Evolutionary conservation across 1,140 invertebrate species (phyloP), one percentile per base, ranked within the genome.

Genomic region (Ips typographus): DNA sequence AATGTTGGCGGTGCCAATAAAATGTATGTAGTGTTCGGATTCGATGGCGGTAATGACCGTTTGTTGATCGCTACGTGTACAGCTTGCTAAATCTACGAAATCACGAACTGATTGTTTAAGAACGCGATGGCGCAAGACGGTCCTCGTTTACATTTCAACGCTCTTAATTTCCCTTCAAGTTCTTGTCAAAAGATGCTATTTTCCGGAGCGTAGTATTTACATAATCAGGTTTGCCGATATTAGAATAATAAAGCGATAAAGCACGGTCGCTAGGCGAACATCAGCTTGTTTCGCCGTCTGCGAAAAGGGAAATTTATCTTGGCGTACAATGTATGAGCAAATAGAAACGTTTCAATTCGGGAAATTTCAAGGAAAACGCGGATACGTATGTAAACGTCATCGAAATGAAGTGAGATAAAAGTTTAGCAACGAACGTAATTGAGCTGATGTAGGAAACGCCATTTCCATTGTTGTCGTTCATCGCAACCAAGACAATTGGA

Each of bases 231-330:
- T 56, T 56, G 53, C n/a, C 38, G 53, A 37, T n/a, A 37, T 56
- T 56, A 36, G 53, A 56, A 56, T 56, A 56, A 56, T 56, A 56
- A 56, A 56, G 38, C 53, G n/a, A 56, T 56, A 56, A 56, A 56
- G 38, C 39, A 56, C 37, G 38, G 53, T 37, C 3, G 5, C 47
- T 7, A 2, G 47, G 47, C 47, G 47, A 49, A 22, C 47, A 49
- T 49, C 47, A 49, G 47, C 47, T 49, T 49, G 7, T 22, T 22
- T 22, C 22, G 22, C 22, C 22, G 22, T 22, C 22, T 22, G 22
- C 22, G 22, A 22, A 22, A 22, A 22, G 22, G 22, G 22, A 22
- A 22, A 22, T 22, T 22, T 22, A 22, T 22, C 22, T 22, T 22
- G 22, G 22, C 22, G 22, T 22, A 22, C 22, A 22, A 22, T 22